phyloP scores from a whole-genome alignment of 2,888 invertebrate genomes.

The Rotaria macrura region DNA sequence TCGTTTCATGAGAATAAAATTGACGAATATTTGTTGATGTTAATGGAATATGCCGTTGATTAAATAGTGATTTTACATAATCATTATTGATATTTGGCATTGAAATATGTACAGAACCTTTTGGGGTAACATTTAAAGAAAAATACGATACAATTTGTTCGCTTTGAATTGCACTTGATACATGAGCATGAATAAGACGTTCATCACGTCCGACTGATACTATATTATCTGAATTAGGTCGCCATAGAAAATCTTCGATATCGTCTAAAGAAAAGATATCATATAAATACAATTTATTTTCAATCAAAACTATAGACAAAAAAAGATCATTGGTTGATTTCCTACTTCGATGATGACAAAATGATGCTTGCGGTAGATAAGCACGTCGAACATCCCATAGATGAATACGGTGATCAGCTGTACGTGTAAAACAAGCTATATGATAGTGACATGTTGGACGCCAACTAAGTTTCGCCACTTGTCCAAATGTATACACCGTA shows the following conservation, averaged over 20 bases:
- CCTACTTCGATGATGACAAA: slow-evolving; percentile 15
- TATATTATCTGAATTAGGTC: background rate
- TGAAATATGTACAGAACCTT: background rate
- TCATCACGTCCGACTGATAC: background rate
- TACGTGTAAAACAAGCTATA: background rate
- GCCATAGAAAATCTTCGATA: background rate
- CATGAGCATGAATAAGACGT: background rate
- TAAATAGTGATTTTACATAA: background rate
- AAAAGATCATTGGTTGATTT: background rate
- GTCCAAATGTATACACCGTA: background rate
- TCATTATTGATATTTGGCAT: background rate
- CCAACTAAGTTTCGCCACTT: background rate
- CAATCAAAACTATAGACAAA: background rate
- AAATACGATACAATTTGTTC: background rate
- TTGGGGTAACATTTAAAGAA: background rate
- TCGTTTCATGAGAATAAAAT: background rate
- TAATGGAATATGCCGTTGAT: background rate
- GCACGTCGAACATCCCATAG: background rate
- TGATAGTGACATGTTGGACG: background rate
- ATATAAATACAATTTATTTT: background rate
- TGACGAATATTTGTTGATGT: background rate
- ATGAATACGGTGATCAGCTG: background rate
- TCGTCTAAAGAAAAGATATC: background rate
- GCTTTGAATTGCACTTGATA: background rate
- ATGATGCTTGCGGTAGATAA: background rate